Evolutionary conservation across 2,797 vertebrate species (phyloP), one percentile per base, ranked within the genome.

Genomic region (Hemibagrus guttatus): DNA sequence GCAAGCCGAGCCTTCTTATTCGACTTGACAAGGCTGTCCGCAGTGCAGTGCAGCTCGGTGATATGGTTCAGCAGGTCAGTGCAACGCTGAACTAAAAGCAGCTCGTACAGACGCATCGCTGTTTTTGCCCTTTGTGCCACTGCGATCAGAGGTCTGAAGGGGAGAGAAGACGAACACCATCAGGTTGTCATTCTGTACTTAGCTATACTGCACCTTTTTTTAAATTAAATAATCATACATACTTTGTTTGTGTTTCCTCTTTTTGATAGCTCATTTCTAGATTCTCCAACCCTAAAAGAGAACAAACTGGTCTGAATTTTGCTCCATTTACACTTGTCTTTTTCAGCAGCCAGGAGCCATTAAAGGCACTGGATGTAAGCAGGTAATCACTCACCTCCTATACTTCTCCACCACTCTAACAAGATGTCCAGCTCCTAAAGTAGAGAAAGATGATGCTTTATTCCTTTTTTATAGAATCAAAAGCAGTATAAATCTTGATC

Each of bases 1-100:
- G 91, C 92, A 0, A 93, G 90, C 84, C 90, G 91, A 11, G 91
- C 89, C 21, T 88, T 87, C 79, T 91, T 93, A 63, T 88, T 89
- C 19, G 89, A 83, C 39, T 78, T 80, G 56, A 84, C 64, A 0
- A 94, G 83, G 42, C 90, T 89, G 66, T 90, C 84, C 0, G 92
- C 92, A 2, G 91, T 89, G 86, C 54, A 52, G 54, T 26, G 21
- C 16, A 93, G 88, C 13, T 92, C 90, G 0, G 5, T 2, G 1
- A 86, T 91, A 56, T 80, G 26, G 0, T 88, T 23, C 23, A 83
- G 42, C 0, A 94, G 75, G 9, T 52, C n/a, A 0, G 14, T 59
- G 0, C 69, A 52, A 1, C 82, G 75, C 19, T 75, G 39, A 49
- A 58, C 58, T 88, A 92, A 17, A 13, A 88, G 87, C 12, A 78